Evolutionary conservation across 92 coral and sea anemone species (phyloP), one percentile per base, ranked within the genome.

Genomic region (Isaurus tuberculatus): DNA sequence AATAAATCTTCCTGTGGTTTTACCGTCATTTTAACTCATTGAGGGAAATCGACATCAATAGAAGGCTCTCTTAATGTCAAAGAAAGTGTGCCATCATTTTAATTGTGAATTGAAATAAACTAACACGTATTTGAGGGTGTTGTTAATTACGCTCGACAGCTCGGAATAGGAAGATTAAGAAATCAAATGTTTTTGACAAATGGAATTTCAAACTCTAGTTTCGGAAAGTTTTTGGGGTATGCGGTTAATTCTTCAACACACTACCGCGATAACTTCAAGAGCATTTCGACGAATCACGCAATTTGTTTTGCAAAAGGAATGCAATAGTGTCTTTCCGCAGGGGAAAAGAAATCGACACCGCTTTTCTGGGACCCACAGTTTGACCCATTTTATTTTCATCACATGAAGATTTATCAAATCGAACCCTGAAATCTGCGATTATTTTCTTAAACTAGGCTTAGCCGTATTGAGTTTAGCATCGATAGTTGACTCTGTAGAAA

Each of bases 1-100:
- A 77, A 77, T 77, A 77, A 58, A 77, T 77, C 82, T 77, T 77
- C 80, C 68, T 58, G 70, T 34, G 82, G 70, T 58, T 77, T 17
- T 23, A 60, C 68, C 82, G 25, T 58, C 82, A 25, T 34, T 77
- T 77, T 77, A 58, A 23, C 70, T 58, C 53, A 77, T 58, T 36
- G 82, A 36, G 70, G 33, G 34, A 77, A 60, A 77, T 15, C 57
- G 64, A 22, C 82, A 77, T 77, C 70, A 77, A 77, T 77, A 77
- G 82, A 77, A 34, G 17, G 33, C 68, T 32, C 68, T 77, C n/a
- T 25, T 43, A 58, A 77, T 77, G 70, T 60, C 82, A 77, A 19
- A 72, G 70, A 77, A 77, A 77, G 82, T 61, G 82, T 77, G 82
- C 82, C 68, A 40, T 60, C 82, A 77, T 67, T 34, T 58, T 28